Base-by-base conservation (phyloP, 2,113 vertebrate species). In the Chelonoidis abingdonii region DNA sequence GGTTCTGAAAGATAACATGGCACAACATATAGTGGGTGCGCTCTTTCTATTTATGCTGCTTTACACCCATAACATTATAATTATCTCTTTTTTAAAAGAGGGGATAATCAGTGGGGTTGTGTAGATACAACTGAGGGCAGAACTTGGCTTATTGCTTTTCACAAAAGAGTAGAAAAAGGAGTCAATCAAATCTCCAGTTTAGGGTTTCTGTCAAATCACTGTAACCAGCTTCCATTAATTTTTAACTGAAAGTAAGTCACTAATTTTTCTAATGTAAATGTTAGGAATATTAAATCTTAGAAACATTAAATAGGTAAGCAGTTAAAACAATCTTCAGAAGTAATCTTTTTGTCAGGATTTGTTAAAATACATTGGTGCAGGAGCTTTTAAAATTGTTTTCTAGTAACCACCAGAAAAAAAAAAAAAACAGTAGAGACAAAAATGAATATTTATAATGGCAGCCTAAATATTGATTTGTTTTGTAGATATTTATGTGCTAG, bases 1-100 rank as follows among this genome's bases (percentile, higher is more conserved):
- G 95, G 95, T 83, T 87, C 41, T 92, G 12, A 16, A 94, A 80
- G 44, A 35, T 35, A 54, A 35, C 80, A 85, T 93, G 4, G 89
- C 84, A 81, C 59, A 62, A 84, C 5, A 2, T 93, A 94, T 35
- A 65, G 31, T 65, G 91, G n/a, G 93, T 90, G 44, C 50, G n/a
- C 89, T 94, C 3, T 85, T 93, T 91, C 52, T 82, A 79, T 89
- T 84, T 41, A 31, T 82, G 44, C 87, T 47, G 9, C 24, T 85
- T 53, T n/a, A 47, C 22, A 78, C 10, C 31, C 31, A 1, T 65
- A 65, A 65, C 29, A 65, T 35, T 35, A 17, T 16, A 65, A 35
- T 65, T 31, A 59, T 86, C 2, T 89, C 19, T 88, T 92, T 95
- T 84, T 49, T 83, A 49, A 91, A 83, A 86, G 53, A 93, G 69